Conservation (phyloP, 1,140 invertebrate genomes). For the Neotoxoptera formosana region DNA sequence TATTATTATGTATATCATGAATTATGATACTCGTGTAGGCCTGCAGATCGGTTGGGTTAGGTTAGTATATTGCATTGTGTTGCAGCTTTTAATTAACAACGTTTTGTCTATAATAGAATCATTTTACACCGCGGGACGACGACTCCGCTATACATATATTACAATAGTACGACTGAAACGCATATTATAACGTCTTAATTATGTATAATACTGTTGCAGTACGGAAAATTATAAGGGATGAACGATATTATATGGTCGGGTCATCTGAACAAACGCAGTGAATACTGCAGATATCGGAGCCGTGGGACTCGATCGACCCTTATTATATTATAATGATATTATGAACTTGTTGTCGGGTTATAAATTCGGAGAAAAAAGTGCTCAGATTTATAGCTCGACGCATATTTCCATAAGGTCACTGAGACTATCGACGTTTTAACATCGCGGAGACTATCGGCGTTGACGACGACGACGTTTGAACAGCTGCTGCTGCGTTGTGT, state of each 20-base stretch:
- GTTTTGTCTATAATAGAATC: background rate
- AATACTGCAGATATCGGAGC: background rate
- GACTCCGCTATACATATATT: background rate
- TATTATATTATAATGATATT: background rate
- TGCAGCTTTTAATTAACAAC: background rate
- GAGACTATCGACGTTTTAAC: background rate
- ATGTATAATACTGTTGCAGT: background rate
- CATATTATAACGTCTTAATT: background rate
- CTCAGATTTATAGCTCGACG: background rate
- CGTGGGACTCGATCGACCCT: background rate
- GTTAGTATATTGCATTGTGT: background rate
- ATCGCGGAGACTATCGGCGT: too few relatives aligned
- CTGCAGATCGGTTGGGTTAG: background rate
- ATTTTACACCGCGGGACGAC: background rate
- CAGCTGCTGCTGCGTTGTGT: too few relatives aligned
- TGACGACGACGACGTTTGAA: too few relatives aligned
- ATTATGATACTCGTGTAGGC: constrained; percentile 13
- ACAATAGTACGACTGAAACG: background rate
- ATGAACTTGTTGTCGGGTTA: background rate
- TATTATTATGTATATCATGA: background rate
- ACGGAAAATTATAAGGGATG: background rate
- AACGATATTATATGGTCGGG: too few relatives aligned
- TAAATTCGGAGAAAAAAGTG: background rate
- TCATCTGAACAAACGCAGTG: too few relatives aligned
- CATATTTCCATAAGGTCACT: background rate